Evolutionary conservation across 2,888 invertebrate genomes (phyloP).

Genomic region (Chironomus riparius): DNA sequence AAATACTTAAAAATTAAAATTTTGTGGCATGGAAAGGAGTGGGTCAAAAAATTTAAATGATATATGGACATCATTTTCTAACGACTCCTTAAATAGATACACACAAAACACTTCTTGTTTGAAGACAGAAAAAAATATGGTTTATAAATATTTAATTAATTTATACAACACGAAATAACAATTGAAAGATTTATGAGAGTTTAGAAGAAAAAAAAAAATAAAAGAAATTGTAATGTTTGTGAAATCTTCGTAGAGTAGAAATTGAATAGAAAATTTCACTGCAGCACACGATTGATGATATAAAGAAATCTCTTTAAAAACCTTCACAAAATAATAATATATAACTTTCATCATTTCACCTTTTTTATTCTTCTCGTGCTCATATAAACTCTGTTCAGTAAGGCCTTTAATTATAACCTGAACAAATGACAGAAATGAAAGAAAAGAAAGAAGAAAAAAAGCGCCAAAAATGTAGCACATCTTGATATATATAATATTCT

Average conservation of each 20-base stretch:
- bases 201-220: not conserved
- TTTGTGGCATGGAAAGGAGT: no score
- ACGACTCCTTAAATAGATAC: no score
- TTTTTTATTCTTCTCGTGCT: not conserved
- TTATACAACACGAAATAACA: not conserved
- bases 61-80: no score
- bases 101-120: no score
- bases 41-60: no score
- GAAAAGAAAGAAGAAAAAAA: not conserved
- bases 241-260: not conserved
- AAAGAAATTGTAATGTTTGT: not conserved
- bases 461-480: conserved; percentile 3
- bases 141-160: not conserved
- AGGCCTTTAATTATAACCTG: conserved; percentile 5
- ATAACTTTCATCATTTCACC: conserved; percentile 18
- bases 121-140: not conserved
- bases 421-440: not conserved
- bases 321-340: not conserved
- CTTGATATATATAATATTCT: not conserved
- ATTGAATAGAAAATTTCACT: conserved; percentile 4
- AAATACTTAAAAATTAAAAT: no score
- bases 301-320: not conserved
- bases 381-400: not conserved
- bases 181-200: not conserved
- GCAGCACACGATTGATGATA: not conserved